Percentiles rank a stretch among this genome's conserved stretches.
Conservation (phyloP, 92 coral and sea anemone genomes). For the Plumapathes pennacea region DNA sequence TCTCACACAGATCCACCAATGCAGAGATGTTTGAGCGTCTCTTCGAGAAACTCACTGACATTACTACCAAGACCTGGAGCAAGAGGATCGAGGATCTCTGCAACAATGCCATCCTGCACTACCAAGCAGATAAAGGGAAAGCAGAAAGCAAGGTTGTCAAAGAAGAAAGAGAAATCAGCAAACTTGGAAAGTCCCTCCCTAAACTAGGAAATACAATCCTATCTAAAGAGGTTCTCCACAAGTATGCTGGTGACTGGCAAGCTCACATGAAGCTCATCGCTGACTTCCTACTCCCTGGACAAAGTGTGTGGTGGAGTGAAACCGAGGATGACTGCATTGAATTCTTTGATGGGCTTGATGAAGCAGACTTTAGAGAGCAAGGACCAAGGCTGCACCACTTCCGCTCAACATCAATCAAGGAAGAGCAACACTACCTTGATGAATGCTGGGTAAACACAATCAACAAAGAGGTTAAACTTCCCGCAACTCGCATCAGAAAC, state of each 20-base stretch:
- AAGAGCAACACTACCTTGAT: conserved; percentile 29
- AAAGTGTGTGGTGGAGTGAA: conserved; percentile 62
- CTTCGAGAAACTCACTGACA: conserved; percentile 40
- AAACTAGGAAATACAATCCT: conserved; percentile 23
- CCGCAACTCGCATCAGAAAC: conserved; percentile 30
- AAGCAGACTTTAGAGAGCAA: conserved; percentile 15
- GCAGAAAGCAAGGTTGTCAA: conserved; percentile 3
- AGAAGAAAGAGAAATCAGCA: conserved; percentile 41
- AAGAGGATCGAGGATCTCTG: conserved; percentile 30
- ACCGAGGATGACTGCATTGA: conserved; percentile 34
- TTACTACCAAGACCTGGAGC: conserved; percentile 48
- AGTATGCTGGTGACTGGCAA: conserved; percentile 52
- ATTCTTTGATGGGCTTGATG: conserved; percentile 63
- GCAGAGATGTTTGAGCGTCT: conserved; percentile 45
- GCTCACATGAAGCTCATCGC: conserved; percentile 45
- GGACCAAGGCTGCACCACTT: conserved; percentile 43
- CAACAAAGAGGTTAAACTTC: conserved; percentile 16
- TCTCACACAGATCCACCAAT: conserved; percentile 38
- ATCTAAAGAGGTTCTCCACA: conserved; percentile 11
- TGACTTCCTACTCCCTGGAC: conserved; percentile 48
- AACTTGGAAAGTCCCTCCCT: conserved; percentile 37
- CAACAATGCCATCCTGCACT: conserved; percentile 47
- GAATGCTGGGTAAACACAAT: conserved; percentile 19
- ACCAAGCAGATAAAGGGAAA: conserved; percentile 22
- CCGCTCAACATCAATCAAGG: conserved; percentile 14